Percentiles rank a stretch among this genome's conserved stretches.
These are phyloP conservation scores for Stenodema calcarata DNA, from an alignment of 2,888 invertebrate genomes.

Conservation along the genomic window DNA sequence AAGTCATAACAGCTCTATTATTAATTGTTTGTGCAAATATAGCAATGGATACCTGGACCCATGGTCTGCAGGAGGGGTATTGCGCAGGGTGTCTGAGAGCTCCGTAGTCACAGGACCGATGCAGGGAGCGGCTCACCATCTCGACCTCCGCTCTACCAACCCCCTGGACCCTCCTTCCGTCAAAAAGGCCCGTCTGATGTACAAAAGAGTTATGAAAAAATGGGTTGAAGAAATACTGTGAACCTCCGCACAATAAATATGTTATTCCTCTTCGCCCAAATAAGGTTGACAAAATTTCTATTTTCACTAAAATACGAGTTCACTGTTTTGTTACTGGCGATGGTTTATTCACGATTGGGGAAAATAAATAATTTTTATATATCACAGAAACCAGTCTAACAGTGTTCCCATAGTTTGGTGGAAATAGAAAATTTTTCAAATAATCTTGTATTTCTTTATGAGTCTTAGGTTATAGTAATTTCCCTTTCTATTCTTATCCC, in stretches of 20 bases:
- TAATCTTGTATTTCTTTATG: too few species aligned
- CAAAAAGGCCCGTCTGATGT: slow-evolving; percentile 68
- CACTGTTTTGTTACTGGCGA: too few species aligned
- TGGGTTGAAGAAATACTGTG: slow-evolving; percentile 33
- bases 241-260: not conserved
- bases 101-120: slow-evolving; percentile 66
- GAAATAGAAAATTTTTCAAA: too few species aligned
- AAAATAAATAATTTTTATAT: too few species aligned
- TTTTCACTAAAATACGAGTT: too few species aligned
- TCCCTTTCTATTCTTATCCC: too few species aligned
- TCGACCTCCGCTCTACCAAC: slow-evolving; percentile 76
- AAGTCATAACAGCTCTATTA: not conserved
- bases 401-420: too few species aligned
- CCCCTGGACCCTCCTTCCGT: slow-evolving; percentile 72
- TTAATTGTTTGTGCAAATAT: slow-evolving; percentile 54
- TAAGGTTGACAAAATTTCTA: too few species aligned
- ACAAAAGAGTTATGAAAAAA: slow-evolving; percentile 59
- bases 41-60: slow-evolving; percentile 88
- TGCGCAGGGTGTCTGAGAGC: slow-evolving; percentile 70
- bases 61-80: slow-evolving; percentile 85
- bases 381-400: too few species aligned
- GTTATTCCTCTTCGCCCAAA: not conserved
- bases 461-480: too few species aligned
- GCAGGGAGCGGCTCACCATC: slow-evolving; percentile 77
- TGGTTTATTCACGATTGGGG: too few species aligned